A percentile compares a stretch with the other conserved stretches of the same genome.
Conservation (phyloP, 2,113 vertebrate genomes). For the Alaudala cheleensis region DNA sequence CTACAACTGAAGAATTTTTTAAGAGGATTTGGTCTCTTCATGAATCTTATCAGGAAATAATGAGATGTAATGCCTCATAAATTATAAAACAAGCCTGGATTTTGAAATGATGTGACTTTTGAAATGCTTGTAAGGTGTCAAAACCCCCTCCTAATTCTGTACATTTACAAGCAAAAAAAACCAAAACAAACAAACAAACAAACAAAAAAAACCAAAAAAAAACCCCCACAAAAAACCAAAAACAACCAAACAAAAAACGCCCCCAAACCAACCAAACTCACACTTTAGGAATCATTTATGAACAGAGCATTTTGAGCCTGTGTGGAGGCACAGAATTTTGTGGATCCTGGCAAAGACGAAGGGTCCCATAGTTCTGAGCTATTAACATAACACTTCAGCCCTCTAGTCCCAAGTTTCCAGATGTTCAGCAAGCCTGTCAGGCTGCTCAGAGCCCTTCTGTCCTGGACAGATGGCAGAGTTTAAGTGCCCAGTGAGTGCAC, state of each 20-base stretch:
- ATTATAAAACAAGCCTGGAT: constrained; percentile 36
- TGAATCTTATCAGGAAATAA: constrained; percentile 34
- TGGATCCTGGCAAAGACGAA: background rate
- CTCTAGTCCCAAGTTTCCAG: background rate
- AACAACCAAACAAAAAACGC: too few species aligned
- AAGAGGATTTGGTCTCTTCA: background rate
- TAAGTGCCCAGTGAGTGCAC: background rate
- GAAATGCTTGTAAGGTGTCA: constrained; percentile 8
- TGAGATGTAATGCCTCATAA: constrained; percentile 29
- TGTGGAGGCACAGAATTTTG: background rate
- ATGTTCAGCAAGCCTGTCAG: background rate
- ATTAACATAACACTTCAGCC: background rate
- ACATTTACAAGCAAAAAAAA: background rate
- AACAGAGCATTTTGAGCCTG: background rate
- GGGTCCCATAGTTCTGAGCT: background rate
- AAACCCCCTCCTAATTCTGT: background rate
- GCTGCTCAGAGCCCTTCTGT: background rate
- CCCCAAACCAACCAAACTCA: background rate
- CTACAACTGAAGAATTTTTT: constrained; percentile 6
- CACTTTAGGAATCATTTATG: background rate
- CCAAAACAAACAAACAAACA: background rate
- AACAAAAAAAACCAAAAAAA: background rate
- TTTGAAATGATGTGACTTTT: background rate
- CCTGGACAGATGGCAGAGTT: constrained; percentile 24
- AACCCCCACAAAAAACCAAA: background rate